phyloP scores from a whole-genome alignment of 1,140 invertebrate genomes.

The Rhynchophorus ferrugineus region DNA sequence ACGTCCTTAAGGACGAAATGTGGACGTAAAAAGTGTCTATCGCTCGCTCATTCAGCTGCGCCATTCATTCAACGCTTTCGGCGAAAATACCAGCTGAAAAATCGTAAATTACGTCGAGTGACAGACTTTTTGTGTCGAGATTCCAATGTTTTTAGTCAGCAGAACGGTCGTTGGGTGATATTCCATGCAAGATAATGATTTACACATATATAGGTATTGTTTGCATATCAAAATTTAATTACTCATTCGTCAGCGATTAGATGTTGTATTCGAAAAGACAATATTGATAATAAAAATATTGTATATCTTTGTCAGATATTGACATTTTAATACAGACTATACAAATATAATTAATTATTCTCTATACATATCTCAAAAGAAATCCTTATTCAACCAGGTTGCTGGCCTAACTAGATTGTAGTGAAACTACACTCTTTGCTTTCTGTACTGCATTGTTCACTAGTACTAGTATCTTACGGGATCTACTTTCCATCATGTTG shows the following conservation, averaged over 20 bases:
- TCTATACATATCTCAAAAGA: no score
- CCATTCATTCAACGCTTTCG: slow-evolving; percentile 20
- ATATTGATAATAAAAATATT: no score
- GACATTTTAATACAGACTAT: no score
- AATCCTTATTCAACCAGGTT: no score
- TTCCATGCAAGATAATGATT: background rate
- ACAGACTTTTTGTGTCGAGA: slow-evolving; percentile 15
- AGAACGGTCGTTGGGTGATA: slow-evolving; percentile 9
- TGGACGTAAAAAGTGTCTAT: slow-evolving; percentile 16
- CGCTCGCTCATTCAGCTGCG: slow-evolving; percentile 13
- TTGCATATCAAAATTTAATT: slow-evolving; percentile 14
- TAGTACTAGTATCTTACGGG: no score
- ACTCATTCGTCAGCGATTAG: background rate
- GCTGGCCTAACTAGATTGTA: no score
- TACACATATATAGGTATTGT: slow-evolving; percentile 4
- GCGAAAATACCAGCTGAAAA: slow-evolving; percentile 17
- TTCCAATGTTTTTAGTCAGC: slow-evolving; percentile 9
- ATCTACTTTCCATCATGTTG: no score
- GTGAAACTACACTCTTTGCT: no score
- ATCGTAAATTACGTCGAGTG: slow-evolving; percentile 17
- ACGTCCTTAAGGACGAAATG: slow-evolving; percentile 13
- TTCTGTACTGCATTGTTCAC: no score
- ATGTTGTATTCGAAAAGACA: no score
- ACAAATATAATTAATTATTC: no score
- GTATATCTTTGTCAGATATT: no score